phyloP scores from a whole-genome alignment of 2,888 invertebrate genomes.

The Dioctria linearis region DNA sequence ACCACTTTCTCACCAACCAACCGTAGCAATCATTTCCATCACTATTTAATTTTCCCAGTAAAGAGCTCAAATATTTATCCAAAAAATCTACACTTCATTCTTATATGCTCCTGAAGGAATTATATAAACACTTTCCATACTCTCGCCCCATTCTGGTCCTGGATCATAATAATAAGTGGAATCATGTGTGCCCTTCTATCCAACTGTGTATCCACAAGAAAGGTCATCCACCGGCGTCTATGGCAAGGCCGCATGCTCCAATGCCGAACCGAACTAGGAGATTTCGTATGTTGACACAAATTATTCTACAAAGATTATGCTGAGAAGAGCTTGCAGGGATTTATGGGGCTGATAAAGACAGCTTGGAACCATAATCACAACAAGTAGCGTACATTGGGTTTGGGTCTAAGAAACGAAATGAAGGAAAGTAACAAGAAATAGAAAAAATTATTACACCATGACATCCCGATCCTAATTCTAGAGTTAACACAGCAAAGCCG shows the following conservation, averaged over 20 bases:
- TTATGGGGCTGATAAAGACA: conserved; percentile 38
- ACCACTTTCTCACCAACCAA: conserved; percentile 31
- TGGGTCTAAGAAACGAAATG: conserved; percentile 29
- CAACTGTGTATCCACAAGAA: background rate
- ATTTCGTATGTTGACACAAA: conserved; percentile 56
- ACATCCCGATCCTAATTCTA: background rate
- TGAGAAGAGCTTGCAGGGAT: conserved; percentile 37
- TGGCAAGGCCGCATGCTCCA: background rate
- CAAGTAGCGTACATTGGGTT: conserved; percentile 39
- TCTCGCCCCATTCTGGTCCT: conserved; percentile 37
- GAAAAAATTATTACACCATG: background rate
- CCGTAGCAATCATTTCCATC: conserved; percentile 13
- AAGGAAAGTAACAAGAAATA: conserved; percentile 22
- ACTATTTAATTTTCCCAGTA: conserved; percentile 53
- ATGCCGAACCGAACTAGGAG: conserved; percentile 13
- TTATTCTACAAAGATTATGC: conserved; percentile 55
- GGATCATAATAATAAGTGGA: conserved; percentile 26
- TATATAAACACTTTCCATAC: conserved; percentile 55
- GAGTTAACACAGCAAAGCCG: background rate
- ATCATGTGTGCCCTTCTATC: conserved; percentile 27
- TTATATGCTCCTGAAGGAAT: conserved; percentile 52
- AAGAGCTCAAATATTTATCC: conserved; percentile 54
- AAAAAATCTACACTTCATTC: conserved; percentile 49
- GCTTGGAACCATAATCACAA: conserved; percentile 27
- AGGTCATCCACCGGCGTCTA: background rate